These are phyloP conservation scores for Elachura formosa DNA, from an alignment of 2,113 vertebrate species.

Conservation along the genomic window DNA sequence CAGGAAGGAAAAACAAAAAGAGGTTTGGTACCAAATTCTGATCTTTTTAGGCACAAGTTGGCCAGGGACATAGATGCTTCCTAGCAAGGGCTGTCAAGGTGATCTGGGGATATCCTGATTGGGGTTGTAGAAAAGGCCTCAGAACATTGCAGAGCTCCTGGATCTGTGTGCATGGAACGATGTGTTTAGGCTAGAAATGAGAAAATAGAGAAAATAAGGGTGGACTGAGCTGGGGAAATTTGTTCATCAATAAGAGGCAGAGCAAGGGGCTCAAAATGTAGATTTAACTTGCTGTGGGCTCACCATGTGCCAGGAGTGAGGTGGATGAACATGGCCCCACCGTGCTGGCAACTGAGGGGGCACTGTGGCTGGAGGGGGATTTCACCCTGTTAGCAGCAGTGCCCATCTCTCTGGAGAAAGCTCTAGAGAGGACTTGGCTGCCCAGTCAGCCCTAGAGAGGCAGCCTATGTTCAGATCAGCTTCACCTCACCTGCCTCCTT, in stretches of 20 bases:
- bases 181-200: not conserved
- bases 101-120: not conserved
- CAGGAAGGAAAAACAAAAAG: not conserved
- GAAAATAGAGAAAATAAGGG: not conserved
- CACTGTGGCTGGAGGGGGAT: not conserved
- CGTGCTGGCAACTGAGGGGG: fast-evolving
- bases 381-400: not conserved
- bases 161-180: fast-evolving
- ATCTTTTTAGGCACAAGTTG: not conserved
- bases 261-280: not conserved
- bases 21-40: not conserved
- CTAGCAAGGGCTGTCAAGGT: not conserved
- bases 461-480: not conserved
- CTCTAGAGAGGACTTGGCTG: not conserved
- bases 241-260: not conserved
- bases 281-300: not conserved
- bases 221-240: not conserved
- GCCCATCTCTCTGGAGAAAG: not conserved
- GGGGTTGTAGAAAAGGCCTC: not conserved
- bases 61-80: not conserved
- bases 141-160: not conserved
- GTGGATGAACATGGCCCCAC: not conserved
- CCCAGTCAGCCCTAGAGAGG: not conserved
- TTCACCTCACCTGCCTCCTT: not conserved
- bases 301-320: not conserved